Evolutionary conservation across 2,888 invertebrate genomes (phyloP).

Genomic region (Griposia aprilina): DNA sequence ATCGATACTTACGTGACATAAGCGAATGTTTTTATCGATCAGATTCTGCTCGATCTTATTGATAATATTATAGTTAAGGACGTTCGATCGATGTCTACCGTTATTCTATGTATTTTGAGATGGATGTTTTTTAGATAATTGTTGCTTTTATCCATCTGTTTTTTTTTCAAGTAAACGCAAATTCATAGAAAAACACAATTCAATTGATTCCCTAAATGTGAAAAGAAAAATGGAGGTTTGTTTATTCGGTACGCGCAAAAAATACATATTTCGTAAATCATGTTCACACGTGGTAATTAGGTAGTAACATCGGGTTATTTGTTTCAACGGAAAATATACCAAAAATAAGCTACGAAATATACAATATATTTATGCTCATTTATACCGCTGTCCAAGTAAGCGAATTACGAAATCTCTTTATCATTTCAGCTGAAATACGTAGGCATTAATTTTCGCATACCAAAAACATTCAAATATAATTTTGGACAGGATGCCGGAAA

Average conservation of each 20-base stretch:
- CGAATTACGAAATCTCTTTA: constrained; percentile 35
- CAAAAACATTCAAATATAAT: constrained; percentile 66
- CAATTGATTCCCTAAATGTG: background rate
- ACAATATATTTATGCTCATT: constrained; percentile 19
- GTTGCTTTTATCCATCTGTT: background rate
- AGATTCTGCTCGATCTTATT: background rate
- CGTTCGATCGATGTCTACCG: too few relatives aligned
- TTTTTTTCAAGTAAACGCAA: background rate
- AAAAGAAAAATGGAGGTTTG: background rate
- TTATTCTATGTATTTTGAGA: background rate
- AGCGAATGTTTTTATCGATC: background rate
- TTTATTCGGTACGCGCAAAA: background rate
- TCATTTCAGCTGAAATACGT: constrained; percentile 47
- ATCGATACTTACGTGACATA: background rate
- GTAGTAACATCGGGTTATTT: background rate
- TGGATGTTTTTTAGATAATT: background rate
- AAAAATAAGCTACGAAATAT: constrained; percentile 20
- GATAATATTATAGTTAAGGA: too few relatives aligned
- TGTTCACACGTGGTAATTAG: background rate
- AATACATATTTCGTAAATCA: background rate
- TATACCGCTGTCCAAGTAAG: constrained; percentile 6
- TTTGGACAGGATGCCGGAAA: constrained; percentile 66
- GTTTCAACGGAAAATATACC: constrained; percentile 2
- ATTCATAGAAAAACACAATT: background rate
- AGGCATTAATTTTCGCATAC: constrained; percentile 51